A percentile compares a stretch with the other conserved stretches of the same genome.
These are phyloP conservation scores for Trematomus loennbergii DNA, from an alignment of 2,113 vertebrate genomes.

Conservation along the genomic window DNA sequence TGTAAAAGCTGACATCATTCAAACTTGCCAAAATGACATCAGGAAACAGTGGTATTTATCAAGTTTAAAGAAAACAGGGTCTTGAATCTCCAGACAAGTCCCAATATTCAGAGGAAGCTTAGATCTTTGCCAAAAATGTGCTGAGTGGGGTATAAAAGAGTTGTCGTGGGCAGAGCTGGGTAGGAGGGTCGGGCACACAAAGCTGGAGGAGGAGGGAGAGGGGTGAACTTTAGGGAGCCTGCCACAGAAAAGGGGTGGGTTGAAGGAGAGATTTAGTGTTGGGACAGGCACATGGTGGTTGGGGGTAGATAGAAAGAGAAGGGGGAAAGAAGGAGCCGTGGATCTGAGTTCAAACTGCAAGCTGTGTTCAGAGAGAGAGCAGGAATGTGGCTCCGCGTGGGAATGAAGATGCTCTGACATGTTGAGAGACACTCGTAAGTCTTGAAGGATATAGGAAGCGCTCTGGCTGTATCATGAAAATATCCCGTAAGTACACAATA, in stretches of 20 bases:
- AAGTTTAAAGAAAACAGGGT: slow-evolving; percentile 7
- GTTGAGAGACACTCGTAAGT: slow-evolving; percentile 54
- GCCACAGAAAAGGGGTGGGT: slow-evolving; percentile 72
- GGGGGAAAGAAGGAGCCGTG: slow-evolving; percentile 48
- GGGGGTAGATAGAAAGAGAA: slow-evolving; percentile 67
- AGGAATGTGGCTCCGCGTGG: slow-evolving; percentile 76
- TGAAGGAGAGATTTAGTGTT: slow-evolving; percentile 72
- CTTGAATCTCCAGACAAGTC: slow-evolving; percentile 25
- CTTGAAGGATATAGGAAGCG: slow-evolving; percentile 61
- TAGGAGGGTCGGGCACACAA: slow-evolving; percentile 63
- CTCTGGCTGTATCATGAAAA: slow-evolving; percentile 78
- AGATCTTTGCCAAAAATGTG: slow-evolving; percentile 71
- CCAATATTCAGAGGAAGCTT: slow-evolving; percentile 32
- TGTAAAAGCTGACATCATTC: slow-evolving; percentile 26
- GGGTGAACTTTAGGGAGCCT: slow-evolving; percentile 42
- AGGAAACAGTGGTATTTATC: not conserved
- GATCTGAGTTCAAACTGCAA: slow-evolving; percentile 69
- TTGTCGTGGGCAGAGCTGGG: slow-evolving; percentile 72
- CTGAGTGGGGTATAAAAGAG: slow-evolving; percentile 65
- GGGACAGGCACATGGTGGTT: slow-evolving; percentile 66
- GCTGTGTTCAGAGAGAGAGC: slow-evolving; percentile 61
- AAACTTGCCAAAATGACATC: not conserved
- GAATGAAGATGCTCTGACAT: slow-evolving; percentile 77
- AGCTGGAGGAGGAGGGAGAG: slow-evolving; percentile 36
- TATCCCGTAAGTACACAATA: slow-evolving; percentile 79